Base-by-base conservation (phyloP, 2,797 vertebrate genomes). In the Sparus aurata region DNA sequence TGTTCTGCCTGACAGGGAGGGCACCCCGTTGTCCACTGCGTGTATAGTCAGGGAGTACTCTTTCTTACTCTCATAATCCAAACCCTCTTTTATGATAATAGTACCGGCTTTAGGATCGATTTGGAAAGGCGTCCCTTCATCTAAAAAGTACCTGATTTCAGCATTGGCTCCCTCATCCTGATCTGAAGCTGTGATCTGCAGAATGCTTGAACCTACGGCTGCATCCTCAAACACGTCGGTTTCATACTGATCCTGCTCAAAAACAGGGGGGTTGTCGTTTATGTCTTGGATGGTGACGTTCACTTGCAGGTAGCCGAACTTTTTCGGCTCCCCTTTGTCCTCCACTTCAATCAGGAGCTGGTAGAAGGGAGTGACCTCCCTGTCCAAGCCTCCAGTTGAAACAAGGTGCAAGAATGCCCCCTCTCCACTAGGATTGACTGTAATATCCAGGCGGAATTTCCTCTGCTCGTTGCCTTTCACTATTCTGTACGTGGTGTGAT, bases 221-320 rank as follows among this genome's bases (percentile, higher is more conserved):
- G 97, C 95, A 53, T 99, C 97, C 94, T 99, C 98, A 0, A 95
- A 96, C 66, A 99, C 96, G 15, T 96, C 96, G 2, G 94, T 95
- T 58, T 97, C 96, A 90, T 99, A 99, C 59, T 97, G 97, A 0
- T 97, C 94, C 50, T 94, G 94, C 53, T 97, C 96, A 78, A 99
- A 99, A 27, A 95, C 15, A 0, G 98, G 98, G 0, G 98, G 97
- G 90, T 99, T 99, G 92, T 99, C 98, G 1, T 99, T 99, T 73
- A 98, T 97, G 85, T 99, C 98, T 89, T 99, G 98, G 18, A 99
- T 96, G 0, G 97, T 99, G 75, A 99, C 98, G 0, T 99, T 99
- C 2, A 99, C 98, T 95, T 98, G 98, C 30, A 99, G 91, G 91
- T 96, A 97, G 49, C 98, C 98, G 20, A 96, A 95, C 86, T 95